phyloP scores from a whole-genome alignment of 2,797 vertebrate species.

The Gobionotothen gibberifrons region DNA sequence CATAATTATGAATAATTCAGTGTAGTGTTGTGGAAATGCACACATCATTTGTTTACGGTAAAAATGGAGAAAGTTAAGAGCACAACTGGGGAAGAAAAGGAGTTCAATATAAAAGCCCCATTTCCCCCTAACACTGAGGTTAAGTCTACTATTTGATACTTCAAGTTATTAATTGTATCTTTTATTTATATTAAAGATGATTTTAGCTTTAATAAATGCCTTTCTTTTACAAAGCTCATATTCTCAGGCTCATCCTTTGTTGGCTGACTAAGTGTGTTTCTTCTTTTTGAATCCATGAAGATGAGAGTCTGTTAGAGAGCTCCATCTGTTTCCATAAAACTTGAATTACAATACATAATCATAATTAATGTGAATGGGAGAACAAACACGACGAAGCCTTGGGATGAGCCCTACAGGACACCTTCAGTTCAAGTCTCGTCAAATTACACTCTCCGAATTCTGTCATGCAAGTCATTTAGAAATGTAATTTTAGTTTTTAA shows the following conservation, averaged over 20 bases:
- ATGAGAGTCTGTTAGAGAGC: constrained; percentile 9
- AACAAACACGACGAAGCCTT: not conserved
- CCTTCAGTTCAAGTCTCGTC: constrained; percentile 17
- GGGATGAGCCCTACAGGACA: constrained; percentile 26
- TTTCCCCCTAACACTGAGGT: not conserved
- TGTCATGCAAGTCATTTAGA: constrained; percentile 19
- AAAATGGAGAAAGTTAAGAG: no score
- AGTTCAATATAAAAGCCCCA: no score
- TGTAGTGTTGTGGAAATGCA: no score
- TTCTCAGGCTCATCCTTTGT: not conserved
- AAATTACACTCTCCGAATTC: constrained; percentile 14
- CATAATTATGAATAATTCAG: not conserved
- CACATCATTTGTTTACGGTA: no score
- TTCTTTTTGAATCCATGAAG: not conserved
- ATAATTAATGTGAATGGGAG: constrained; percentile 1
- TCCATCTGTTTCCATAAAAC: constrained; percentile 5
- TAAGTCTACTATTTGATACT: constrained; percentile 3
- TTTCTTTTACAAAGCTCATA: not conserved
- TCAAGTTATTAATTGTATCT: not conserved
- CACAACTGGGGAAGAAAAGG: no score
- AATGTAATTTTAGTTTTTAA: constrained; percentile 54
- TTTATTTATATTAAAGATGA: constrained; percentile 11
- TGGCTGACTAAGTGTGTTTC: not conserved
- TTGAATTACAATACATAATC: not conserved
- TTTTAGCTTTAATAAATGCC: constrained; percentile 3